Percentiles rank a stretch among this genome's conserved stretches.
Evolutionary conservation across 2,888 invertebrate species (phyloP).

Genomic region (Exephanes ischioxanthus): DNA sequence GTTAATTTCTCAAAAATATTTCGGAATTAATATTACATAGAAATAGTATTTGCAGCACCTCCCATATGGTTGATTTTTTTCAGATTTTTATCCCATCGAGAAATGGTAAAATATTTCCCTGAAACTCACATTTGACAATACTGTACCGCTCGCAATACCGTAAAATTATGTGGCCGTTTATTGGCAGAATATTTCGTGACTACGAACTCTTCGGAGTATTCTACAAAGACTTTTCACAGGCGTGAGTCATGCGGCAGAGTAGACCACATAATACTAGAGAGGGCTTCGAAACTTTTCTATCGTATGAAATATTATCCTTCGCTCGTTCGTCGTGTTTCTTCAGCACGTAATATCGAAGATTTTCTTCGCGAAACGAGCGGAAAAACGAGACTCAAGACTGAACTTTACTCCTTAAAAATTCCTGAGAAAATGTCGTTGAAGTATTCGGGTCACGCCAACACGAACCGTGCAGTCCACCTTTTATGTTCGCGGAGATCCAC

Average conservation of each 20-base stretch:
- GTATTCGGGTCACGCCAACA: conserved; percentile 58
- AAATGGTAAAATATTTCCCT: no score
- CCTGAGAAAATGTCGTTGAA: conserved; percentile 22
- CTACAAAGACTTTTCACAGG: background rate
- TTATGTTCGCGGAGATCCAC: conserved; percentile 32
- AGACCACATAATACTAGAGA: background rate
- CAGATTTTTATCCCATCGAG: no score
- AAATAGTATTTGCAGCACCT: no score
- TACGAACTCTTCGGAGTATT: background rate
- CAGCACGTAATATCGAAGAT: conserved; percentile 15
- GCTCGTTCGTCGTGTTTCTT: background rate
- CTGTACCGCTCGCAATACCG: no score
- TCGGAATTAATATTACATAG: no score
- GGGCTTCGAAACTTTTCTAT: conserved; percentile 3
- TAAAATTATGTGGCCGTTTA: background rate
- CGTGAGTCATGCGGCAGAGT: background rate
- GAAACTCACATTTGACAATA: no score
- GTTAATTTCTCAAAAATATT: no score
- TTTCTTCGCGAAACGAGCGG: background rate
- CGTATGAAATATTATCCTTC: conserved; percentile 5
- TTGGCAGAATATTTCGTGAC: background rate
- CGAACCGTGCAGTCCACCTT: conserved; percentile 34
- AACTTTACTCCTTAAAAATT: conserved; percentile 41
- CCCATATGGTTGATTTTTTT: no score
- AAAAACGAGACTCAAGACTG: background rate